Percentiles rank a stretch among this genome's conserved stretches.
Evolutionary conservation across 2,888 invertebrate genomes (phyloP).

Genomic region (Apamea anceps): DNA sequence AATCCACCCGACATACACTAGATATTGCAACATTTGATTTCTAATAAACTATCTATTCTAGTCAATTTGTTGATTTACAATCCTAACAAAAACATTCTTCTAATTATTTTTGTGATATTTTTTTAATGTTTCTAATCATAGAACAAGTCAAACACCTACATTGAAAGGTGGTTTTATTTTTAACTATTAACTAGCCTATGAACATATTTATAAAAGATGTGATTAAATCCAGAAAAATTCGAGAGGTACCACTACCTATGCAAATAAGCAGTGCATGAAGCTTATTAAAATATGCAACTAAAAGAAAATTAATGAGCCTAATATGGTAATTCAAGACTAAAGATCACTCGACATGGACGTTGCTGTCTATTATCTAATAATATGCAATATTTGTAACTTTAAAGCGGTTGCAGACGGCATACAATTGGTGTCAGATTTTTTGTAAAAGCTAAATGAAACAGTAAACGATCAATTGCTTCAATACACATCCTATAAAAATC

Average conservation of each 20-base stretch:
- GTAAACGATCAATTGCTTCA: no score
- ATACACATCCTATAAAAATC: no score
- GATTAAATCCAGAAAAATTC: constrained; percentile 24
- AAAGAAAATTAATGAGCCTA: constrained; percentile 8
- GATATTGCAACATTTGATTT: constrained; percentile 26
- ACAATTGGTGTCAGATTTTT: background rate
- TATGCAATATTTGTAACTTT: background rate
- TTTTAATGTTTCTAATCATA: background rate
- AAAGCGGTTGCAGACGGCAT: background rate
- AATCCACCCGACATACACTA: constrained; percentile 26
- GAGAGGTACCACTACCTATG: constrained; percentile 8
- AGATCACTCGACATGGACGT: background rate
- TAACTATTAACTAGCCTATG: background rate
- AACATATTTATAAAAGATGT: constrained; percentile 2
- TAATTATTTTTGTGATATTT: background rate
- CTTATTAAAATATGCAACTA: background rate
- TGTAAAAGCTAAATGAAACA: no score
- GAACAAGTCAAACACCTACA: constrained; percentile 7
- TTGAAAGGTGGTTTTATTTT: background rate
- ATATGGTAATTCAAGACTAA: background rate
- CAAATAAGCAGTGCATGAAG: constrained; percentile 26
- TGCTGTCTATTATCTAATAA: constrained; percentile 8
- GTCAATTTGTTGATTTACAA: constrained; percentile 14
- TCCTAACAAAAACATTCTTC: background rate
- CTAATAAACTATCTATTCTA: constrained; percentile 22